These are phyloP conservation scores for Odontesthes bonariensis DNA, from an alignment of 2,113 vertebrate species.

Conservation along the genomic window DNA sequence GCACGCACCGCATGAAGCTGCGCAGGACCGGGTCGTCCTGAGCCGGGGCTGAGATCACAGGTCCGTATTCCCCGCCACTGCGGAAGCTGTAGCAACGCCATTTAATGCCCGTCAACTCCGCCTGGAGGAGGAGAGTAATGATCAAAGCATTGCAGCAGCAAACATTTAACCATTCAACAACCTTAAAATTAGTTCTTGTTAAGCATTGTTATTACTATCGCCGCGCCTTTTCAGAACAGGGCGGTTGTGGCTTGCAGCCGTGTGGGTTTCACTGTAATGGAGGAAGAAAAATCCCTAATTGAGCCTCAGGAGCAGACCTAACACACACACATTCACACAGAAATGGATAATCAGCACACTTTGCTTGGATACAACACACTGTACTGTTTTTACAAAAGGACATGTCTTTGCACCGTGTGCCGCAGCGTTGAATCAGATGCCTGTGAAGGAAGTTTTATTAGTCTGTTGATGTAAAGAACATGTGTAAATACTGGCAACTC, in stretches of 20 bases:
- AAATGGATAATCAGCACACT: background rate
- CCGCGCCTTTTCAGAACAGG: background rate
- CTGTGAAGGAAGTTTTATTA: constrained; percentile 5
- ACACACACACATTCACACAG: background rate
- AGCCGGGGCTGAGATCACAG: constrained; percentile 96
- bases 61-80: constrained; percentile 94
- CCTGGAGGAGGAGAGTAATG: constrained; percentile 73
- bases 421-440: background rate
- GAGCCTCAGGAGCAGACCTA: constrained; percentile 7
- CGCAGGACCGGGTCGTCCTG: constrained; percentile 97
- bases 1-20: constrained; percentile 97
- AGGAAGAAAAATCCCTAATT: background rate
- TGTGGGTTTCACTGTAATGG: background rate
- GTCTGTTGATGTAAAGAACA: background rate
- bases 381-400: background rate
- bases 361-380: background rate
- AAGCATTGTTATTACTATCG: constrained; percentile 1
- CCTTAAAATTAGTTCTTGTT: constrained; percentile 1
- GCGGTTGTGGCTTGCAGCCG: background rate
- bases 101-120: constrained; percentile 99
- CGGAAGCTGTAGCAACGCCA: constrained; percentile 98
- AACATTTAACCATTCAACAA: constrained; percentile 22
- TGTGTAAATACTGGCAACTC: background rate
- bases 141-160: constrained; percentile 3
- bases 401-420: background rate